Evolutionary conservation across 2,113 vertebrate species (phyloP).

Genomic region (Vidua macroura): DNA sequence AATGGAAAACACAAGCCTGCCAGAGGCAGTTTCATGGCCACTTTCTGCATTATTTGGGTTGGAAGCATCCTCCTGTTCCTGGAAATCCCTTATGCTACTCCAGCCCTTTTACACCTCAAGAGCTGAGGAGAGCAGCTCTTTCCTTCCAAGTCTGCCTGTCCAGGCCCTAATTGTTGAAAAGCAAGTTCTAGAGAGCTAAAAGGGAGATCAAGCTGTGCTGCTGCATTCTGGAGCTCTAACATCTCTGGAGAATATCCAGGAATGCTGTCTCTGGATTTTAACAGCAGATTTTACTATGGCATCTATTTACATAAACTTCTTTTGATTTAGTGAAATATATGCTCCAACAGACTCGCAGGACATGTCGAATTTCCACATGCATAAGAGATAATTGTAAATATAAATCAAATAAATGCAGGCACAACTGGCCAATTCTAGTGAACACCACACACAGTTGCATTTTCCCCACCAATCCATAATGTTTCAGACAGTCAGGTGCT

Average conservation of each 20-base stretch:
- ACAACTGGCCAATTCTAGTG: neutral
- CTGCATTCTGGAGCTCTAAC: neutral
- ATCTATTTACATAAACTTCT: constrained; percentile 21
- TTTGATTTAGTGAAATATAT: constrained; percentile 25
- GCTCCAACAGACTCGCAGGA: neutral
- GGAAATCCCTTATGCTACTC: neutral
- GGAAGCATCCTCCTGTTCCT: neutral
- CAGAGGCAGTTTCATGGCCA: neutral
- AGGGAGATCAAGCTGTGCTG: neutral
- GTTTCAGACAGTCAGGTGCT: neutral
- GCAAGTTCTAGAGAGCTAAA: neutral
- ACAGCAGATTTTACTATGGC: neutral
- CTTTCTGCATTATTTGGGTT: neutral
- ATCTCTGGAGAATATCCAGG: neutral
- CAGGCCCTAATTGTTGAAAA: neutral
- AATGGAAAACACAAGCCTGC: rapidly evolving
- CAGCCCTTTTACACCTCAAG: neutral
- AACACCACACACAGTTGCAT: neutral
- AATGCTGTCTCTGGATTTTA: constrained; percentile 9
- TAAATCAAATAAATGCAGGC: neutral
- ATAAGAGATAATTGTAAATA: neutral
- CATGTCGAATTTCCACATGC: neutral
- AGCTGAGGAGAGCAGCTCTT: neutral
- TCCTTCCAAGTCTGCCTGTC: neutral
- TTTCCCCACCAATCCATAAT: neutral